Conservation (phyloP, 2,113 vertebrate species). For the Hemichromis elongatus region DNA sequence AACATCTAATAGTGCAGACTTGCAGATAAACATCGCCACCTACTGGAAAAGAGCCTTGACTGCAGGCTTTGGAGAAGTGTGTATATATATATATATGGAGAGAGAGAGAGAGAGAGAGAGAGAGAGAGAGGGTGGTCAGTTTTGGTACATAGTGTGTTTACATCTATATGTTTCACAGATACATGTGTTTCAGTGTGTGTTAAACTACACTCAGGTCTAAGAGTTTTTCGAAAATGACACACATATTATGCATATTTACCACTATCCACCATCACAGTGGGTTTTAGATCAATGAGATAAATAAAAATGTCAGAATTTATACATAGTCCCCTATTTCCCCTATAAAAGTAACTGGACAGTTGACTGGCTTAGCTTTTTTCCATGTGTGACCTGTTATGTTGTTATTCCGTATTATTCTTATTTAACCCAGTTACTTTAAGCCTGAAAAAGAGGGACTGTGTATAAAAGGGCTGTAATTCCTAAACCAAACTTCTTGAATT, state of each 20-base stretch:
- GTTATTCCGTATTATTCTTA: neutral
- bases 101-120: too few species aligned
- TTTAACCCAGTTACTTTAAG: neutral
- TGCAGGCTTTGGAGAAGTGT: neutral
- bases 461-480: neutral
- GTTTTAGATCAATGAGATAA: neutral
- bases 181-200: neutral
- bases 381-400: neutral
- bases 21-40: slow-evolving; percentile 36
- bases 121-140: too few species aligned
- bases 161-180: neutral
- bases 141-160: neutral
- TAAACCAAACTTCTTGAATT: neutral
- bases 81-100: too few species aligned
- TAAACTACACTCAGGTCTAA: neutral
- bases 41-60: slow-evolving; percentile 6
- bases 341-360: neutral
- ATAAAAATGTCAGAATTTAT: neutral
- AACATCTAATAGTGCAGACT: neutral
- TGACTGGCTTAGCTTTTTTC: neutral
- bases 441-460: neutral
- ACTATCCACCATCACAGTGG: too few species aligned
- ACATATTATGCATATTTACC: too few species aligned
- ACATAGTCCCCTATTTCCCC: neutral
- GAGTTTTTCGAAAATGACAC: too few species aligned